A percentile compares a stretch with the other conserved stretches of the same genome.
Evolutionary conservation across 2,113 vertebrate genomes (phyloP).

Genomic region (Saimiri boliviensis): DNA sequence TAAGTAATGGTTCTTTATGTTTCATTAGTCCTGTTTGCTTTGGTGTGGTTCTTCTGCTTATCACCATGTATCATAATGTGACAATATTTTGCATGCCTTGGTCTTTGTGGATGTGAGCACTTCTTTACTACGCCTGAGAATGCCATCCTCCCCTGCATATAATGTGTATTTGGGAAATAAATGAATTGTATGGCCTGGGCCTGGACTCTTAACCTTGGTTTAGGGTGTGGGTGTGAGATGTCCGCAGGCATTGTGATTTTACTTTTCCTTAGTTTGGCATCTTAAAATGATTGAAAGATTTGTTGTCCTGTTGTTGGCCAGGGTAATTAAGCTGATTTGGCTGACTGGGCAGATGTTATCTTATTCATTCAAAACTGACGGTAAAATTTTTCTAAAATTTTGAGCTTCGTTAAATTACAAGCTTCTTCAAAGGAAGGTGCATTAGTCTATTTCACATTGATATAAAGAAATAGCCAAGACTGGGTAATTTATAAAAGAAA

Average conservation of each 20-base stretch:
- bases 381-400: background rate
- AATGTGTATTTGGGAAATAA: background rate
- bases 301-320: background rate
- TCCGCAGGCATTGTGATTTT: background rate
- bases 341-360: background rate
- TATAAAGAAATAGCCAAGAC: too few relatives aligned
- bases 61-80: background rate
- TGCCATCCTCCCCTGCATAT: background rate
- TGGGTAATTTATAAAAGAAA: too few relatives aligned
- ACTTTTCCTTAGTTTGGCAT: background rate
- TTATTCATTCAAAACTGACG: background rate
- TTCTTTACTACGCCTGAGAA: background rate
- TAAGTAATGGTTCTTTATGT: background rate
- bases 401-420: background rate
- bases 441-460: too few relatives aligned
- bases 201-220: background rate
- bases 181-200: rapidly evolving
- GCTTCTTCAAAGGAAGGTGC: background rate
- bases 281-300: background rate
- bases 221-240: background rate
- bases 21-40: background rate
- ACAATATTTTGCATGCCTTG: background rate
- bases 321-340: background rate
- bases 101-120: background rate
- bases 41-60: background rate